A percentile compares a stretch with the other conserved stretches of the same genome.
Conservation (phyloP, 2,888 invertebrate genomes). For the Acleris sparsana region DNA sequence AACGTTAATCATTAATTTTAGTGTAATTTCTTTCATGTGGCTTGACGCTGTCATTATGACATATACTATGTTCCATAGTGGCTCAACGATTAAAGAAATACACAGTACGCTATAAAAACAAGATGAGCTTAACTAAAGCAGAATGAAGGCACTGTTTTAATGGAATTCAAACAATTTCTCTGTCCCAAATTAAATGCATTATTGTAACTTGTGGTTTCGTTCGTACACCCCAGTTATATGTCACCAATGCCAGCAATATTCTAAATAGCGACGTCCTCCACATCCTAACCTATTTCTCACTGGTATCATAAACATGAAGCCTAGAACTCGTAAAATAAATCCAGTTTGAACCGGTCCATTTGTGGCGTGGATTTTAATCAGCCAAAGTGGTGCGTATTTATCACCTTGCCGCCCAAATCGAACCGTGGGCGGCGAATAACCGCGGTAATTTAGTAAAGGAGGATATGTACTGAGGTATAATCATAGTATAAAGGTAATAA, state of each 20-base stretch:
- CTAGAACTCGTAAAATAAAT: conserved; percentile 28
- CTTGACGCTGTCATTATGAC: too few species aligned
- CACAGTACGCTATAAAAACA: too few species aligned
- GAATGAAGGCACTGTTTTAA: too few species aligned
- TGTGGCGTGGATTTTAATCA: conserved; percentile 65
- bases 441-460: conserved; percentile 47
- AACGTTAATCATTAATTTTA: too few species aligned
- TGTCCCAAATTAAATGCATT: background rate
- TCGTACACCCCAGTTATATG: background rate
- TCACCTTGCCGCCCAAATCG: conserved; percentile 58
- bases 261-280: background rate
- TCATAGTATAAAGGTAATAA: conserved; percentile 25
- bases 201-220: background rate
- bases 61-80: too few species aligned
- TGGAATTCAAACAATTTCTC: too few species aligned
- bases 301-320: conserved; percentile 29
- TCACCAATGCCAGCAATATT: background rate
- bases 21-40: too few species aligned
- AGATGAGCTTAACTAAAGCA: too few species aligned
- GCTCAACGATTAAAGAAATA: too few species aligned
- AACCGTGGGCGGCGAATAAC: conserved; percentile 52
- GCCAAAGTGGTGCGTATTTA: conserved; percentile 72
- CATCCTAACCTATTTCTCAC: conserved; percentile 28
- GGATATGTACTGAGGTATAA: conserved; percentile 37
- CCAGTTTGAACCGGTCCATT: conserved; percentile 20